phyloP scores from a whole-genome alignment of 2,113 vertebrate species.

The Hemicordylus capensis region DNA sequence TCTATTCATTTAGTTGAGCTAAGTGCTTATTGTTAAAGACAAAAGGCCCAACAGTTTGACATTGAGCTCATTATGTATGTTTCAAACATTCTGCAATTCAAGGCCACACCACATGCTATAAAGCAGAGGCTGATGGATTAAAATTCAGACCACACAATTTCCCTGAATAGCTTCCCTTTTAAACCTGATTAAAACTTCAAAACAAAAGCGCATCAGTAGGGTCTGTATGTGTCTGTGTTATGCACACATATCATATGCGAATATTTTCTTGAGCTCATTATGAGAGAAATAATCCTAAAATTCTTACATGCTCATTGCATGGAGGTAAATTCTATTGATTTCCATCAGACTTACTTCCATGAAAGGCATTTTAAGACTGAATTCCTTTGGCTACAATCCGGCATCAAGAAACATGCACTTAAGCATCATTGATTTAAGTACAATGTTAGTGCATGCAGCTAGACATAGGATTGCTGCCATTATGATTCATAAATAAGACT shows the following conservation, averaged over 20 bases:
- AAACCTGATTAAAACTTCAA: constrained; percentile 74
- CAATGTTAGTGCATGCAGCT: neutral
- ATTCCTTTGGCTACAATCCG: neutral
- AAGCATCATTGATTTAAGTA: neutral
- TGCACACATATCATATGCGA: constrained; percentile 45
- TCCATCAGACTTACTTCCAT: neutral
- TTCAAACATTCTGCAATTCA: constrained; percentile 91
- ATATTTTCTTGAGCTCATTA: constrained; percentile 22
- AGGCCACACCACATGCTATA: constrained; percentile 82
- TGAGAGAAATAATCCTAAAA: constrained; percentile 5
- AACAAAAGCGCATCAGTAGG: constrained; percentile 57
- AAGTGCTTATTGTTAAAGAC: constrained; percentile 91
- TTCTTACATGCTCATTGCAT: neutral
- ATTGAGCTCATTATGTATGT: constrained; percentile 90
- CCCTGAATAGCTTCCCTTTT: constrained; percentile 64
- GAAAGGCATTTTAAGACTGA: neutral
- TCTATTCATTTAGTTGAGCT: constrained; percentile 91
- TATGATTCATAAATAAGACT: neutral
- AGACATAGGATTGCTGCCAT: neutral
- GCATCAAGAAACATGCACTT: neutral
- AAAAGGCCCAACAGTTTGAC: constrained; percentile 88
- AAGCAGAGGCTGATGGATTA: constrained; percentile 73
- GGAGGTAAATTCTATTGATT: constrained; percentile 8
- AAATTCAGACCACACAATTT: constrained; percentile 73
- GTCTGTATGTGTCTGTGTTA: constrained; percentile 40